These are phyloP conservation scores for Ennomos quercinarius DNA, from an alignment of 2,888 invertebrate species.

Conservation along the genomic window DNA sequence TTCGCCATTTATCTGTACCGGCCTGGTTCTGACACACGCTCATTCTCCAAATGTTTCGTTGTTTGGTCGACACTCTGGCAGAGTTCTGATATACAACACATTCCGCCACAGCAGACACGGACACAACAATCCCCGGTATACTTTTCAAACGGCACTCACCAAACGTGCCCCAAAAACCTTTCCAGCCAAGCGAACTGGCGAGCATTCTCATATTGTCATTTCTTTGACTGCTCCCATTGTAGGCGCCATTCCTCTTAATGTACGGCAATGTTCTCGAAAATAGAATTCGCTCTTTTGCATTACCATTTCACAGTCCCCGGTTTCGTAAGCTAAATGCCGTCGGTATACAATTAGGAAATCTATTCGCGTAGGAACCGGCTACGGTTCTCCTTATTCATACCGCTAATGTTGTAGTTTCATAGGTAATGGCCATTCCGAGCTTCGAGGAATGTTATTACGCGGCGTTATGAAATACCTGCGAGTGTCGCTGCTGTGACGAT, in stretches of 20 bases:
- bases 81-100: slow-evolving; percentile 48
- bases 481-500: slow-evolving; percentile 36
- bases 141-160: slow-evolving; percentile 48
- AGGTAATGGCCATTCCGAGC: slow-evolving; percentile 52
- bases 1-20: slow-evolving; percentile 59
- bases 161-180: slow-evolving; percentile 50
- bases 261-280: slow-evolving; percentile 47
- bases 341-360: slow-evolving; percentile 36
- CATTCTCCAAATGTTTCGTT: slow-evolving; percentile 67
- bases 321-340: slow-evolving; percentile 35
- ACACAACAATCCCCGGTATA: slow-evolving; percentile 48
- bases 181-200: slow-evolving; percentile 42
- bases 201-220: slow-evolving; percentile 49
- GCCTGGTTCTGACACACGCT: slow-evolving; percentile 60
- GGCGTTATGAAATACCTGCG: slow-evolving; percentile 47
- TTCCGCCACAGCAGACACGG: slow-evolving; percentile 42
- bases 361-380: slow-evolving; percentile 31
- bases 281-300: slow-evolving; percentile 41
- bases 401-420: slow-evolving; percentile 49
- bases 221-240: slow-evolving; percentile 48
- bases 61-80: slow-evolving; percentile 46
- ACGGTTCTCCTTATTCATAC: slow-evolving; percentile 30
- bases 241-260: slow-evolving; percentile 44
- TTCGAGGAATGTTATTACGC: slow-evolving; percentile 50
- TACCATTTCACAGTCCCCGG: slow-evolving; percentile 42